A percentile compares a stretch with the other conserved stretches of the same genome.
Evolutionary conservation across 2,888 invertebrate genomes (phyloP).

Genomic region (Drosophila lutescens): DNA sequence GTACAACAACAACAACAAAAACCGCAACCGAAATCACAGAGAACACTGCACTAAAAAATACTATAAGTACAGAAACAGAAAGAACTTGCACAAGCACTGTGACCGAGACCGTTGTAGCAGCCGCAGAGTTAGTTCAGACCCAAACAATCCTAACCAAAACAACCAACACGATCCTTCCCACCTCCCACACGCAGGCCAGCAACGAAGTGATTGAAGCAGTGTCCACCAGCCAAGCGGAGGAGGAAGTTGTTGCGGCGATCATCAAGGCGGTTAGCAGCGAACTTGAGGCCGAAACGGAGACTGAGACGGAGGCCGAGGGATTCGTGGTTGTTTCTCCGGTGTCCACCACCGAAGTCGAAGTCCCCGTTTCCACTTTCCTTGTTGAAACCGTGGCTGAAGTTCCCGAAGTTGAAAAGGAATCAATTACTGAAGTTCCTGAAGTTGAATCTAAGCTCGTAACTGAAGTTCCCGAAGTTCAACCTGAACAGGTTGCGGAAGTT

Average conservation of each 20-base stretch:
- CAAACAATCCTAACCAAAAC: constrained; percentile 59
- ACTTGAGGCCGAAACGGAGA: constrained; percentile 50
- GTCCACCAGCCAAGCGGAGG: constrained; percentile 50
- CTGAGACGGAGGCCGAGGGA: constrained; percentile 45
- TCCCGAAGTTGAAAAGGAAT: constrained; percentile 7
- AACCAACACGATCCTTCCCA: constrained; percentile 60
- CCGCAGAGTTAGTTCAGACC: constrained; percentile 79
- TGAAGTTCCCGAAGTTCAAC: constrained; percentile 23
- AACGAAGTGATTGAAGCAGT: constrained; percentile 33
- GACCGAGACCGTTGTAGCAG: constrained; percentile 72
- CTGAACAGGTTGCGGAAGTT: constrained; percentile 22
- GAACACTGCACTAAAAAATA: constrained; percentile 50
- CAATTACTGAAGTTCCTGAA: constrained; percentile 20
- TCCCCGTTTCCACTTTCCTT: constrained; percentile 9
- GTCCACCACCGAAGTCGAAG: constrained; percentile 24
- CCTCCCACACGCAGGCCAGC: constrained; percentile 40
- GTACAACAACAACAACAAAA: constrained; percentile 64
- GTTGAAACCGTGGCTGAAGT: constrained; percentile 10
- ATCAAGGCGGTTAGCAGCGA: constrained; percentile 71
- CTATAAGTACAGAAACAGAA: constrained; percentile 43
- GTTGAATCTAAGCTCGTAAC: constrained; percentile 2
- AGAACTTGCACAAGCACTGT: constrained; percentile 56
- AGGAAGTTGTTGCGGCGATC: constrained; percentile 67
- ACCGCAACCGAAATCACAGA: constrained; percentile 57
- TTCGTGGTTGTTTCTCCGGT: constrained; percentile 56